Percentiles rank a stretch among this genome's conserved stretches.
Evolutionary conservation across 1,140 invertebrate species (phyloP).

Genomic region (Chrysomallon squamiferum): DNA sequence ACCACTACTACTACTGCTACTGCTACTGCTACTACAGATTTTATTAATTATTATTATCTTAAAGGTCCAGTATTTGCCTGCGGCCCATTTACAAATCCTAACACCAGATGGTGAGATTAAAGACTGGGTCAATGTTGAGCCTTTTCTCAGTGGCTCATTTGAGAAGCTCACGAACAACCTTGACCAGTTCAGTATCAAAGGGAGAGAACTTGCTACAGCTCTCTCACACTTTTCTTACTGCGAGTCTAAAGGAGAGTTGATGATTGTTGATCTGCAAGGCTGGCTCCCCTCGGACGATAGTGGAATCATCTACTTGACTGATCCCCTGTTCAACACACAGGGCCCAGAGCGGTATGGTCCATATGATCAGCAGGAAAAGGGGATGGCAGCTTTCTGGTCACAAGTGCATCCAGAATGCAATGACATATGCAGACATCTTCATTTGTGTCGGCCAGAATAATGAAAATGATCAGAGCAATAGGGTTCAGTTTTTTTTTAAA

Average conservation of each 20-base stretch:
- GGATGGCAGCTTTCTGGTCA: constrained; percentile 26
- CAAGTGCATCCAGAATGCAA: constrained; percentile 27
- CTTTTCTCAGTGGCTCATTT: constrained; percentile 24
- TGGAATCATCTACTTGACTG: constrained; percentile 26
- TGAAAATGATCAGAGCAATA: too few relatives aligned
- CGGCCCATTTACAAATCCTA: constrained; percentile 21
- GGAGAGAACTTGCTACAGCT: constrained; percentile 20
- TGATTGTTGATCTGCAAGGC: constrained; percentile 31
- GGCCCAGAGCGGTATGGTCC: constrained; percentile 9
- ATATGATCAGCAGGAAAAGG: constrained; percentile 16
- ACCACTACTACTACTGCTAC: too few relatives aligned
- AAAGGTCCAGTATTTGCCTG: constrained; percentile 21
- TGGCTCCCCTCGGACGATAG: constrained; percentile 21
- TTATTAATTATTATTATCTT: too few relatives aligned
- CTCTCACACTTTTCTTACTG: constrained; percentile 24
- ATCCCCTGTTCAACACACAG: constrained; percentile 25
- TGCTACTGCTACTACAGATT: too few relatives aligned
- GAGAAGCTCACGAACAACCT: constrained; percentile 32
- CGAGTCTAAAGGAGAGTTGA: constrained; percentile 13
- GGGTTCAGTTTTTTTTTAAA: too few relatives aligned
- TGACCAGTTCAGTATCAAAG: not conserved
- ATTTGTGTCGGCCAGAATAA: constrained; percentile 10
- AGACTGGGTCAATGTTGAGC: constrained; percentile 33
- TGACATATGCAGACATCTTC: constrained; percentile 18
- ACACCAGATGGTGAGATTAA: constrained; percentile 6